Evolutionary conservation across 1,140 invertebrate species (phyloP).

Genomic region (Drosophila kurseongensis): DNA sequence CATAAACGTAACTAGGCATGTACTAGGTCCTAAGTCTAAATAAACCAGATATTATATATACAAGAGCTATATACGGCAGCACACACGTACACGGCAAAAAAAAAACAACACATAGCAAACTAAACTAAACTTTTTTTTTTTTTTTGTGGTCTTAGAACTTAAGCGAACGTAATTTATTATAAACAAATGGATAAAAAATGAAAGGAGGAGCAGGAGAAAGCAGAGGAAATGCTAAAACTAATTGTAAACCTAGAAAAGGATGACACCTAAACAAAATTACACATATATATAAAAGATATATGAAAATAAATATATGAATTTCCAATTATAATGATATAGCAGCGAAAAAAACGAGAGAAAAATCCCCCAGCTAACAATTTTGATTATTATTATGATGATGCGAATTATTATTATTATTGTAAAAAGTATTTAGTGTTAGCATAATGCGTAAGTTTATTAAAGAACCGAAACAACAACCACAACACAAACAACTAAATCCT

Average conservation of each 20-base stretch:
- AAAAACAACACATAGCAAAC: slow-evolving; percentile 55
- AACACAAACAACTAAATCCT: slow-evolving; percentile 32
- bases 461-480: slow-evolving; percentile 40
- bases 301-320: slow-evolving; percentile 52
- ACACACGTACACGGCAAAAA: slow-evolving; percentile 25
- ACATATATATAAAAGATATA: slow-evolving; percentile 28
- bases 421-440: slow-evolving; percentile 82
- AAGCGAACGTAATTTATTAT: slow-evolving; percentile 77
- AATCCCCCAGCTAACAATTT: slow-evolving; percentile 55
- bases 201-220: slow-evolving; percentile 7
- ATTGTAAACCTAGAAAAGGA: slow-evolving; percentile 77
- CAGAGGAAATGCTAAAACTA: slow-evolving; percentile 48
- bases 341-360: slow-evolving; percentile 14
- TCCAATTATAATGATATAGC: slow-evolving; percentile 54
- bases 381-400: slow-evolving; percentile 56
- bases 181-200: slow-evolving; percentile 51
- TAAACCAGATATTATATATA: slow-evolving; percentile 52
- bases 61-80: slow-evolving; percentile 56
- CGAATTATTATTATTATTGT: slow-evolving; percentile 75
- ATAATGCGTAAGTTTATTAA: slow-evolving; percentile 80
- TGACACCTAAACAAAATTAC: slow-evolving; percentile 45
- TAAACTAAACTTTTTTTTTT: slow-evolving; percentile 70
- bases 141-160: slow-evolving; percentile 74
- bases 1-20: slow-evolving; percentile 78
- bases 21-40: slow-evolving; percentile 66